Percentiles rank a stretch among this genome's conserved stretches.
phyloP scores from a whole-genome alignment of 2,113 vertebrate species.

The Meles meles region DNA sequence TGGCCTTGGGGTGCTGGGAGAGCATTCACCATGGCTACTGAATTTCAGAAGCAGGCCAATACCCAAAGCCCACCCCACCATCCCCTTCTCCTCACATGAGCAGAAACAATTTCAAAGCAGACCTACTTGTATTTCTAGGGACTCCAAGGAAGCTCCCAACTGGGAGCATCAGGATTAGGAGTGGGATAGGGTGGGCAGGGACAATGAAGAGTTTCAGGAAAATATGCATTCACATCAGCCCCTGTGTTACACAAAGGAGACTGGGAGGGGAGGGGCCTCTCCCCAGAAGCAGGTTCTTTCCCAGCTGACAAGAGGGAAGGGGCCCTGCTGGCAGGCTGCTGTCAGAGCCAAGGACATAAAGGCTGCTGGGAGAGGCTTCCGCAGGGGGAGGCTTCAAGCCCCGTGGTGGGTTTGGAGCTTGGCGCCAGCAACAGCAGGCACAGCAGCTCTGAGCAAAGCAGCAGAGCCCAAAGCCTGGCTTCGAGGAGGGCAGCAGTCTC shows the following conservation, averaged over 20 bases:
- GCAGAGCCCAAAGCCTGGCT: neutral
- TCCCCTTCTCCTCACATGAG: neutral
- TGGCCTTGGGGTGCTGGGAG: no score
- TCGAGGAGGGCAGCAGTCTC: fast-evolving
- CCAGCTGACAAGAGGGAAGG: neutral
- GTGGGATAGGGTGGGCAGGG: neutral
- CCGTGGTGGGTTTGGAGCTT: neutral
- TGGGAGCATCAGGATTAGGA: neutral
- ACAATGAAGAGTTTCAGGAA: neutral
- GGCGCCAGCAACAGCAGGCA: neutral
- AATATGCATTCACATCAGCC: neutral
- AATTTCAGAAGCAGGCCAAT: neutral
- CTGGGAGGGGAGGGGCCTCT: neutral
- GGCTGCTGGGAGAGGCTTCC: neutral
- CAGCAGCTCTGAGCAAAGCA: neutral
- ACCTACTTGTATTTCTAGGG: neutral
- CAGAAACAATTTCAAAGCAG: neutral
- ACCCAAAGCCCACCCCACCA: fast-evolving
- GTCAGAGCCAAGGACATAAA: neutral
- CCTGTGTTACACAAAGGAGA: neutral
- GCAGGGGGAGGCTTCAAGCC: neutral
- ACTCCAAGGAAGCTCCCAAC: neutral
- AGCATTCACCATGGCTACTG: neutral
- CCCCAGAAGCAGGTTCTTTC: neutral
- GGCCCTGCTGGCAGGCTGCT: neutral